Conservation (phyloP, 1,140 invertebrate species). For the Phortica variegata region DNA sequence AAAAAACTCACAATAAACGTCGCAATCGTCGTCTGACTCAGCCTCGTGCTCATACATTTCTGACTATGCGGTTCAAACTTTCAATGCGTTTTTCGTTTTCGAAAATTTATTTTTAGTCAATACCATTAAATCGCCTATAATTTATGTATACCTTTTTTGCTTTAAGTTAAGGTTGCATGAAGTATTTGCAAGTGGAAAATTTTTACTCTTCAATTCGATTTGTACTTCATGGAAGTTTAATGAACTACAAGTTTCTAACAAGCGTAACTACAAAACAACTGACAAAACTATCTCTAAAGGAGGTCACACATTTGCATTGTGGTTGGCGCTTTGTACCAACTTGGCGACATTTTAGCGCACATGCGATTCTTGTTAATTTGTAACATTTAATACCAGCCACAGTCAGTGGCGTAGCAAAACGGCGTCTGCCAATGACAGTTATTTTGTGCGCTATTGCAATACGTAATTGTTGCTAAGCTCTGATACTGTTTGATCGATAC, state of each 20-base stretch:
- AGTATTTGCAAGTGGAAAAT: slow-evolving; percentile 30
- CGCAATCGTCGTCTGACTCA: slow-evolving; percentile 93
- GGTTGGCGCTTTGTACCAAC: no score
- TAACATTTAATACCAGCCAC: no score
- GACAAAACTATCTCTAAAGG: slow-evolving; percentile 19
- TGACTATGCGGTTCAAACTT: slow-evolving; percentile 23
- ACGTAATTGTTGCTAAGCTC: no score
- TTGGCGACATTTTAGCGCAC: background rate
- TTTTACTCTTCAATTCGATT: slow-evolving; percentile 46
- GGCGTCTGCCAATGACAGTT: no score
- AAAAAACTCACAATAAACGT: slow-evolving; percentile 59
- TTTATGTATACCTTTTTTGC: background rate
- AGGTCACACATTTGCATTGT: slow-evolving; percentile 31
- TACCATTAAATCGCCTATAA: background rate
- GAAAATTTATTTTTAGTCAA: slow-evolving; percentile 42
- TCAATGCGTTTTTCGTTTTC: slow-evolving; percentile 21
- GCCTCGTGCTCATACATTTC: slow-evolving; percentile 80
- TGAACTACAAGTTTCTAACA: slow-evolving; percentile 48
- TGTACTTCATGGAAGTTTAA: slow-evolving; percentile 41
- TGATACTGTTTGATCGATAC: no score
- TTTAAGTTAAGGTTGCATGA: slow-evolving; percentile 13
- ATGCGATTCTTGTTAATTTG: background rate
- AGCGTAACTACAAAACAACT: slow-evolving; percentile 26
- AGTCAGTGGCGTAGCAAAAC: no score
- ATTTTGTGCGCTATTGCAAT: no score